phyloP scores from a whole-genome alignment of 2,888 invertebrate genomes.

The Mythimna lalbum region DNA sequence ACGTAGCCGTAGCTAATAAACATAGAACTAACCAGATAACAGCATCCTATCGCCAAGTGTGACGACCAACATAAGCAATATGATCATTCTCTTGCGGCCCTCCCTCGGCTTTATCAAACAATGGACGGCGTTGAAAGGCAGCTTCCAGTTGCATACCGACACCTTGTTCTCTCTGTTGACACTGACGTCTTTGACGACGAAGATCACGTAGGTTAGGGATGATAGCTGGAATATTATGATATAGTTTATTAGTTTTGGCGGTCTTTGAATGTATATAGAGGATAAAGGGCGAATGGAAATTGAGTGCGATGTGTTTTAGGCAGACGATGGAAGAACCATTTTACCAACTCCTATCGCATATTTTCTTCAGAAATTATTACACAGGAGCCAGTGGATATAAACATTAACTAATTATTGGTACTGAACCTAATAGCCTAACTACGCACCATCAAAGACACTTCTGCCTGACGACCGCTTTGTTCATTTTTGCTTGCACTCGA shows the following conservation, averaged over 20 bases:
- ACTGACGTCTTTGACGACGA: conserved; percentile 92
- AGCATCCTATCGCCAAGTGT: conserved; percentile 85
- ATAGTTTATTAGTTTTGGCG: background rate
- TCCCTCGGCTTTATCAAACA: conserved; percentile 92
- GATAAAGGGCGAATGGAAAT: background rate
- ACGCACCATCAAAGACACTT: too few relatives aligned
- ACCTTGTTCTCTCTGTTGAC: conserved; percentile 91
- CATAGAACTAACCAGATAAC: conserved; percentile 77
- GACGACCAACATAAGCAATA: conserved; percentile 92
- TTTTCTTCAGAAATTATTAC: background rate
- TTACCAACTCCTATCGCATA: background rate
- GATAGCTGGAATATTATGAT: conserved; percentile 80
- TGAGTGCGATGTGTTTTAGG: background rate
- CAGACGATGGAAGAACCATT: background rate
- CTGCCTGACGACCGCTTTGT: too few relatives aligned
- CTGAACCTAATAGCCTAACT: too few relatives aligned
- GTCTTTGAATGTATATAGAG: background rate
- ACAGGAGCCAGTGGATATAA: too few relatives aligned
- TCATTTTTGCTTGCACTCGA: too few relatives aligned
- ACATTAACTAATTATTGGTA: too few relatives aligned
- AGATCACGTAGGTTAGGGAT: conserved; percentile 91
- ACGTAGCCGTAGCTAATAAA: too few relatives aligned
- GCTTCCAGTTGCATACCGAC: conserved; percentile 86
- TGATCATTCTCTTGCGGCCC: conserved; percentile 91
- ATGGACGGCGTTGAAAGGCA: conserved; percentile 84